Base-by-base conservation (phyloP, 2,797 vertebrate species). In the Denticeps clupeoides region DNA sequence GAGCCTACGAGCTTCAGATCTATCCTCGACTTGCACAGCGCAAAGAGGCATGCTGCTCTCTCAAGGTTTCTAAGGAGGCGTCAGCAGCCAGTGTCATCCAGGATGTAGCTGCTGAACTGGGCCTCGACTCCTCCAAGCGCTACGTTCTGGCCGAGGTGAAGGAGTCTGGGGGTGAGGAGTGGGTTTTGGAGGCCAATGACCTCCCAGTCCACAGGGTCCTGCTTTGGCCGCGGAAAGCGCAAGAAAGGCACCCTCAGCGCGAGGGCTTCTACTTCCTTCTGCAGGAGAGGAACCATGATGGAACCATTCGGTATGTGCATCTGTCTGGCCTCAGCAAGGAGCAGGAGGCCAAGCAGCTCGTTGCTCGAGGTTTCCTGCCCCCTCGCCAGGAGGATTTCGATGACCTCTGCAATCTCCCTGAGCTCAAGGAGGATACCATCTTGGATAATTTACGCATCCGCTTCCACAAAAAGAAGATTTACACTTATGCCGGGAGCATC, bases 401-500 rank as follows among this genome's bases (percentile, higher is more conserved):
- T 9, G 95, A 99, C 63, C 81, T 99, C 32, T 99, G 95, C 71
- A 91, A 97, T 69, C 88, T 99, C 35, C 85, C 91, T 1, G 74
- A 75, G 67, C 79, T 99, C 71, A 92, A 80, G 0, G 93, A 97
- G 79, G 80, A 76, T 26, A 80, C 79, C 2, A 89, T 99, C 64
- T 77, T 99, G 62, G 77, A 84, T 58, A 93, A 92, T 62, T 85
- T 99, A 55, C 87, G 81, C 62, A 77, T 76, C 19, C 93, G 95
- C 60, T 99, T 99, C 71, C 55, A 84, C 10, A 94, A 94, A 65
- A 90, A 89, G 57, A 92, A 95, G 62, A 97, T 99, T 67, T 99
- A 99, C 72, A 99, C 95, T 0, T 99, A 99, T 0, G 93, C 91
- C 1, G 93, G 95, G 38, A 97, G 92, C 60, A 99, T 99, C 64